These are phyloP conservation scores for Gephyroberyx darwinii DNA, from an alignment of 2,797 vertebrate species.

Conservation along the genomic window DNA sequence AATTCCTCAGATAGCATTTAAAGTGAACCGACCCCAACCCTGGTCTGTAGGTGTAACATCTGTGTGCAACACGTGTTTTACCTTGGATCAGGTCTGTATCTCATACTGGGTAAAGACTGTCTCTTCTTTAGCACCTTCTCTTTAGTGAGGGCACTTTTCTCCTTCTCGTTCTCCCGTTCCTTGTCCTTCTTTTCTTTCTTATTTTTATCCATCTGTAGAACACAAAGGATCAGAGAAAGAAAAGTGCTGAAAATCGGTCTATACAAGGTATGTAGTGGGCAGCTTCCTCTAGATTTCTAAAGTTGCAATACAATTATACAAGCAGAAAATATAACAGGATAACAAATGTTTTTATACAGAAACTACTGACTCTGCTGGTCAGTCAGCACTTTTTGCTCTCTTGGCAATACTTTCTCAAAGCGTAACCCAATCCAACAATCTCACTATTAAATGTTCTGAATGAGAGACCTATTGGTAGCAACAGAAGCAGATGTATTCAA, in stretches of 20 bases:
- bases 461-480: not conserved
- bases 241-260: not conserved
- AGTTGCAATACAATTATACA: not conserved
- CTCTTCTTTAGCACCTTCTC: slow-evolving; percentile 92
- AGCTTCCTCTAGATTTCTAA: not conserved
- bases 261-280: not conserved
- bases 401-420: not conserved
- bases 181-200: slow-evolving; percentile 98
- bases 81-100: slow-evolving; percentile 83
- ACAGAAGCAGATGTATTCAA: slow-evolving; percentile 2
- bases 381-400: not conserved
- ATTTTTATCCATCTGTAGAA: slow-evolving; percentile 83
- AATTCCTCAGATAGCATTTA: too few species aligned
- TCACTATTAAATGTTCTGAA: not conserved
- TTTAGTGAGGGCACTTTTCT: slow-evolving; percentile 89
- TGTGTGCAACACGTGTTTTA: slow-evolving; percentile 56
- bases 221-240: not conserved
- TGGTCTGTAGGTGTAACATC: not conserved
- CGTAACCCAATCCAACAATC: too few species aligned
- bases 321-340: not conserved
- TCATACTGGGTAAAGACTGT: slow-evolving; percentile 86
- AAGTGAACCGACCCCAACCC: not conserved
- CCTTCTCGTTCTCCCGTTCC: slow-evolving; percentile 94
- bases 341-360: too few species aligned
- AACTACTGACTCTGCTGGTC: too few species aligned